Conservation (phyloP, 2,888 invertebrate species). For the Dryobotodes eremita region DNA sequence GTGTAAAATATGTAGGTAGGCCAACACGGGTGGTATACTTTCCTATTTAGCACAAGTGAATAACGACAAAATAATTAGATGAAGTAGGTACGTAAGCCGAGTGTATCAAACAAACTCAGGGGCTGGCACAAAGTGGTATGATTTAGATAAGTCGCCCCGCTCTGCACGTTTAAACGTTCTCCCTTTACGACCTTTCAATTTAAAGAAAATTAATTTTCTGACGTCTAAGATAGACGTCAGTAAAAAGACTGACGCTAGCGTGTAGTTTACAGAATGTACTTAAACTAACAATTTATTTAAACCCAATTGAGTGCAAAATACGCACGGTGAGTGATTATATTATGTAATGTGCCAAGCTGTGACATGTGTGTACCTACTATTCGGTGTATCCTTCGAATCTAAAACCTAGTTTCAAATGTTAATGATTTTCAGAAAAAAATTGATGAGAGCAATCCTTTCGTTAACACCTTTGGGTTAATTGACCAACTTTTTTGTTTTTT, state of each 20-base stretch:
- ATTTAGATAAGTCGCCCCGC: conserved; percentile 80
- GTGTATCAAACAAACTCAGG: background rate
- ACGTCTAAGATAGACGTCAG: background rate
- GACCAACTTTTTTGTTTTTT: background rate
- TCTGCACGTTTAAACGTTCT: conserved; percentile 68
- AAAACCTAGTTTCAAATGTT: background rate
- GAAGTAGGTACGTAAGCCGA: too few relatives aligned
- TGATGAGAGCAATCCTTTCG: background rate
- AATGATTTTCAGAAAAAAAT: background rate
- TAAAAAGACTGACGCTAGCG: background rate
- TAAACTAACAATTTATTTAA: background rate
- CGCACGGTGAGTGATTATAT: background rate
- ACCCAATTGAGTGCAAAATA: background rate
- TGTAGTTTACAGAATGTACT: background rate
- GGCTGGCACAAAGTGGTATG: conserved; percentile 76
- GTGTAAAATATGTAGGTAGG: background rate
- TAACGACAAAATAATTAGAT: too few relatives aligned
- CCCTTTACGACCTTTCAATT: conserved; percentile 60
- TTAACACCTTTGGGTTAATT: too few relatives aligned
- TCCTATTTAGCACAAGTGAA: too few relatives aligned
- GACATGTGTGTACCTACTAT: background rate
- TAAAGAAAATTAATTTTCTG: background rate
- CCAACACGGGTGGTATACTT: too few relatives aligned
- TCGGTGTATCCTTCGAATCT: too few relatives aligned
- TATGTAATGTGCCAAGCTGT: background rate